Evolutionary conservation across 2,888 invertebrate genomes (phyloP).

Genomic region (Malacosoma neustria): DNA sequence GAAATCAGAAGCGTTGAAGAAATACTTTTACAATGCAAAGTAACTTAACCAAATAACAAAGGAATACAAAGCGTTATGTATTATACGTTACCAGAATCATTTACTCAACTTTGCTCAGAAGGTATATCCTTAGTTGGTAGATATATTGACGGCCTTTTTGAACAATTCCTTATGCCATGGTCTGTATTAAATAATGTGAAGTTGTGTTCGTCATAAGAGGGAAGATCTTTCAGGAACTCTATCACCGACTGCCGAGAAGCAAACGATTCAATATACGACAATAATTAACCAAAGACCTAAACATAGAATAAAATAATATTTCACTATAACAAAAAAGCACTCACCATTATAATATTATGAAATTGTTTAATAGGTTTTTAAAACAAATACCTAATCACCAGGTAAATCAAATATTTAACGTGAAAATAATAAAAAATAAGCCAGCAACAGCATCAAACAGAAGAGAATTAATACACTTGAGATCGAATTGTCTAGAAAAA

Average conservation of each 20-base stretch:
- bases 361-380: too few relatives aligned
- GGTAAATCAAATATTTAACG: conserved; percentile 28
- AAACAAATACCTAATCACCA: conserved; percentile 19
- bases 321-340: too few relatives aligned
- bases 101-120: conserved; percentile 90
- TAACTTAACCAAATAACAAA: too few relatives aligned
- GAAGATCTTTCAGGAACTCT: conserved; percentile 93
- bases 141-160: conserved; percentile 92
- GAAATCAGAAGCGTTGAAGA: too few relatives aligned
- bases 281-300: conserved; percentile 26
- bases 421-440: conserved; percentile 42
- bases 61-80: neutral
- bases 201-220: conserved; percentile 92
- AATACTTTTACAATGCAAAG: too few relatives aligned
- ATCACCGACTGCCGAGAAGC: conserved; percentile 82
- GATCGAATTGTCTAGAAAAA: neutral
- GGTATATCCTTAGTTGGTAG: conserved; percentile 94
- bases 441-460: conserved; percentile 29
- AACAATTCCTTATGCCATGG: conserved; percentile 85
- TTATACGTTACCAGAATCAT: conserved; percentile 11
- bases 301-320: conserved; percentile 25
- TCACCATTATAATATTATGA: too few relatives aligned
- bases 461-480: conserved; percentile 40
- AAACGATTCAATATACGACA: conserved; percentile 18
- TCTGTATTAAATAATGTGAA: conserved; percentile 94